Evolutionary conservation across 2,797 vertebrate genomes (phyloP).

Genomic region (Falco rusticolus): DNA sequence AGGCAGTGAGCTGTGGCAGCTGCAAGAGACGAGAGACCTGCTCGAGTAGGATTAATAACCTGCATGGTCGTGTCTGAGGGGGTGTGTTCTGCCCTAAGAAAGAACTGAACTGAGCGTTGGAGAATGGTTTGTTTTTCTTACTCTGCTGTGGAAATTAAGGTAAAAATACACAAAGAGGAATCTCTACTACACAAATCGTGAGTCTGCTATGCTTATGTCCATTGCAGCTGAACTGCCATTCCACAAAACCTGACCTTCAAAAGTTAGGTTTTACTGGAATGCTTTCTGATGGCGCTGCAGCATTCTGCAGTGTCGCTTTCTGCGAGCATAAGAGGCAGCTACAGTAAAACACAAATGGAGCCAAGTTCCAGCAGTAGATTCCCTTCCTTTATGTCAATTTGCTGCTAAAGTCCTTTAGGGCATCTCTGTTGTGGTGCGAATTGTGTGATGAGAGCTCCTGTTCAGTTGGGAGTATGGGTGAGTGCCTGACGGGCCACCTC

Average conservation of each 20-base stretch:
- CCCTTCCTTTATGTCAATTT: not conserved
- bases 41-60: not conserved
- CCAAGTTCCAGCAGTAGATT: not conserved
- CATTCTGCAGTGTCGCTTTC: not conserved
- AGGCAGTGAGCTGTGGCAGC: not conserved
- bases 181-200: not conserved
- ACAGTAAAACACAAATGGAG: not conserved
- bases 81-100: not conserved
- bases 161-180: not conserved
- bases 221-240: not conserved
- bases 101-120: not conserved
- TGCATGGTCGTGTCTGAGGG: not conserved
- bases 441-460: not conserved
- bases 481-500: not conserved
- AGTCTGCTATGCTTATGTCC: not conserved
- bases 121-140: not conserved
- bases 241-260: not conserved
- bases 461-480: not conserved
- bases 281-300: not conserved
- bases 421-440: fast-evolving
- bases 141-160: not conserved
- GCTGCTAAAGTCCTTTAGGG: not conserved
- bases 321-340: not conserved
- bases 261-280: not conserved
- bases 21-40: not conserved